phyloP scores from a whole-genome alignment of 2,113 vertebrate species.

The Diadophis punctatus region DNA sequence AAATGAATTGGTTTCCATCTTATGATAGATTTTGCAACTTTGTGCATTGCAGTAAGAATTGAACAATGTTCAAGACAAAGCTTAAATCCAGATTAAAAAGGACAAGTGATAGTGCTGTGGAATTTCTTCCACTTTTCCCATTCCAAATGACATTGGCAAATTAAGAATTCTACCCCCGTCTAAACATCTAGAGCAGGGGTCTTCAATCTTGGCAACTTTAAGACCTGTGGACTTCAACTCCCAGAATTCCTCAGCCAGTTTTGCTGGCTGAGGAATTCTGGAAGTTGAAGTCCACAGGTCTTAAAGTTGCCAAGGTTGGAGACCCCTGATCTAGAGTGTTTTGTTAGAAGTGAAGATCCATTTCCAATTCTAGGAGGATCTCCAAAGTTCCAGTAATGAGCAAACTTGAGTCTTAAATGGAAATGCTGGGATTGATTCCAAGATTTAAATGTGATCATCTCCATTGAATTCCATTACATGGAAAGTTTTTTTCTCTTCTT shows the following conservation, averaged over 20 bases:
- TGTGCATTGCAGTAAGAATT: not conserved
- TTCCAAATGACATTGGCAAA: not conserved
- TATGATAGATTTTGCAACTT: not conserved
- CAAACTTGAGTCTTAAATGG: not conserved
- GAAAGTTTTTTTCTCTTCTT: slow-evolving; percentile 13
- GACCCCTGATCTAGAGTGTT: not conserved
- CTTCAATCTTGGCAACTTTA: no score
- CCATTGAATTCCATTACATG: slow-evolving; percentile 30
- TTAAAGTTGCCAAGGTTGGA: no score
- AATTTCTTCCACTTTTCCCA: not conserved
- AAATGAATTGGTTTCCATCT: not conserved
- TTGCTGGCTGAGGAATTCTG: no score
- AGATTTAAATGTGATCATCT: slow-evolving; percentile 10
- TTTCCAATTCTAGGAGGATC: not conserved
- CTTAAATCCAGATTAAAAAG: not conserved
- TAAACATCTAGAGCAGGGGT: not conserved
- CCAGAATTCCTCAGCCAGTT: no score
- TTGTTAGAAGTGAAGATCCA: not conserved
- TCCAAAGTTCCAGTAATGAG: not conserved
- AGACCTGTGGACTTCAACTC: no score
- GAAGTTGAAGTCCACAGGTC: no score
- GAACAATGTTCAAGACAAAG: not conserved
- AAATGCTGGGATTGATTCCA: slow-evolving; percentile 43
- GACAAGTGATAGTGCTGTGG: not conserved
- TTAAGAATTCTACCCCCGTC: not conserved